Evolutionary conservation across 2,113 vertebrate genomes (phyloP), one percentile per base, ranked within the genome.

Genomic region (Rhinopomastus cyanomelas): DNA sequence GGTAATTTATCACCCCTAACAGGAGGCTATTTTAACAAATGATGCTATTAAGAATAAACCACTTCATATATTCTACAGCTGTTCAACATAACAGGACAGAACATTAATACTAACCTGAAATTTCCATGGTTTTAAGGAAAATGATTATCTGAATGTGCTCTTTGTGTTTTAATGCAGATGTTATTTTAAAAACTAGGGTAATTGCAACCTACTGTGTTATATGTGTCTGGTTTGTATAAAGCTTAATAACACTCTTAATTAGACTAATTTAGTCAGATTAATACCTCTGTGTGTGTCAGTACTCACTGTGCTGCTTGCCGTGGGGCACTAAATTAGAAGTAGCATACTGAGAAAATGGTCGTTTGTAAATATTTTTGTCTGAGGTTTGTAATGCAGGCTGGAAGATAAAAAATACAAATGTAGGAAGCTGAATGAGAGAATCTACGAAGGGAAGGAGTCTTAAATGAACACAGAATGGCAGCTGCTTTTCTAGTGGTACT

Each of bases 191-290:
- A 97, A 87, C 86, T 85, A 91, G 91, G 94, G 94, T 96, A 97
- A 97, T 95, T 96, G 94, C 93, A 96, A 86, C 96, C 96, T 97
- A 91, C 95, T 97, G 95, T 6, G 89, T 91, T 94, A 88, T 87
- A 88, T 76, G 92, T 86, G 87, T 96, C 94, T 96, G 82, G 94
- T 97, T 96, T 97, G 89, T 94, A 80, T 92, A 96, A 96, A 93
- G 83, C 91, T 96, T 96, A 94, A 96, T 96, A 97, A 95, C 95
- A 96, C 92, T 96, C 91, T 96, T 97, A 97, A 97, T 97, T 97
- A 96, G 93, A 86, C 93, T 97, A 96, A 97, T 97, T 97, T 96
- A 94, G 91, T 95, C 92, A 96, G 95, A 96, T 97, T 97, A 97
- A 97, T 97, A 94, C 94, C 95, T 94, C 92, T 87, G 66, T 91